Evolutionary conservation across 1,140 invertebrate genomes (phyloP), one percentile per base, ranked within the genome.

Genomic region (Pectinophora gossypiella): DNA sequence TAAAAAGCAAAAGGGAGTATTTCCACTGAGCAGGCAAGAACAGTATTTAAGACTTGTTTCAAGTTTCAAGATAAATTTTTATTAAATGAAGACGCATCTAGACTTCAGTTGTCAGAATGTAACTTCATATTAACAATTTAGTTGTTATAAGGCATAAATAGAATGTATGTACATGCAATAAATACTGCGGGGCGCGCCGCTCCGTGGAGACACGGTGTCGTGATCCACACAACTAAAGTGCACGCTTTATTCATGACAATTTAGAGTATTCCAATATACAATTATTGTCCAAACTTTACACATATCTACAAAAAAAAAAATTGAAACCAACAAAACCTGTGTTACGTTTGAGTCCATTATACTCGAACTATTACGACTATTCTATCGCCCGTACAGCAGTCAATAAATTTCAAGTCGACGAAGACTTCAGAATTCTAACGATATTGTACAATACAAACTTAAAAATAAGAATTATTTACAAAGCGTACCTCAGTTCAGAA

Each of bases 401-500:
- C 61, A 62, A 62, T 50, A 56, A 58, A 51, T 51, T 61, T 64
- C 52, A 62, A 56, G 58, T 62, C 53, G 38, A n/a, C 19, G 13
- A 38, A 48, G 40, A 62, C 54, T 36, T 59, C 42, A 49, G 47
- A 61, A 62, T 52, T 59, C 71, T 68, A 76, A 71, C 61, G 55
- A 64, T 78, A 78, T 72, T 71, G 66, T 82, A 83, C 75, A 84
- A 63, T 82, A 79, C 63, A 82, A 76, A 81, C 80, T 82, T 85
- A 85, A 77, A 72, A 58, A 75, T 79, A 80, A 69, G 59, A 67
- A 76, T 76, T 84, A 85, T 85, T 79, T 85, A 85, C 82, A 85
- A 80, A 79, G 75, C 74, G 52, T 74, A 78, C 72, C 69, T 71
- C 69, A 68, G 48, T 68, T 55, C n/a, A n/a, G n/a, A 48, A 57